phyloP scores from a whole-genome alignment of 2,797 vertebrate genomes.

The Myripristis jacobus region DNA sequence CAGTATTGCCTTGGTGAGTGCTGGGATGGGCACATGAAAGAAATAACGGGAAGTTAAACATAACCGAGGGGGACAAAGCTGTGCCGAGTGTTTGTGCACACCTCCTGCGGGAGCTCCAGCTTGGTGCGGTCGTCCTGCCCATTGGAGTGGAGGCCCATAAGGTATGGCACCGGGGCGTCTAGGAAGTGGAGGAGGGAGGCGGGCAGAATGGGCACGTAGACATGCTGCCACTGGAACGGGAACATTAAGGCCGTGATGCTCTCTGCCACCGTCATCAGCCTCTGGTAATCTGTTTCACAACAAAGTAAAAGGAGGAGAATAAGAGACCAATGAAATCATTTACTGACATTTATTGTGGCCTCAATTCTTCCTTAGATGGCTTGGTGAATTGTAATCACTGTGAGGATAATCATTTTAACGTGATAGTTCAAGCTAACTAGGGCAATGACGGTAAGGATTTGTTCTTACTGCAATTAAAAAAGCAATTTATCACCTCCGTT shows the following conservation, averaged over 20 bases:
- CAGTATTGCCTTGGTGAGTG: background rate
- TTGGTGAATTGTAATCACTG: background rate
- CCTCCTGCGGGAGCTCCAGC: constrained; percentile 98
- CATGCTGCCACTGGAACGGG: constrained; percentile 99
- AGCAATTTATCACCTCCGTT: too few species aligned
- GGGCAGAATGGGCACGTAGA: constrained; percentile 98
- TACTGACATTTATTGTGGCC: background rate
- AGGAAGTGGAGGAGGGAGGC: constrained; percentile 99
- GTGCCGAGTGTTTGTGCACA: constrained; percentile 58
- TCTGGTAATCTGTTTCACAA: constrained; percentile 93
- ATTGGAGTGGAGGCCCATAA: constrained; percentile 99
- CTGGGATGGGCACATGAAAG: background rate
- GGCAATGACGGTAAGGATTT: too few species aligned
- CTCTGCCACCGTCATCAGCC: constrained; percentile 99
- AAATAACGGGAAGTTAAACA: background rate
- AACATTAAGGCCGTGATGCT: constrained; percentile 99
- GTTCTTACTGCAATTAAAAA: too few species aligned
- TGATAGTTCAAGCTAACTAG: too few species aligned
- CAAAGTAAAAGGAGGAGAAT: constrained; percentile 3
- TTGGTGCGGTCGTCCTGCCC: constrained; percentile 96
- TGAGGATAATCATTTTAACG: background rate
- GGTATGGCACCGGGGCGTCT: constrained; percentile 97
- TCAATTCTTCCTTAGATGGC: background rate
- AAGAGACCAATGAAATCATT: background rate
- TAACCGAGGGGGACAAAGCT: accelerated